Evolutionary conservation across 1,140 invertebrate genomes (phyloP), one percentile per base, ranked within the genome.

Genomic region (Zaprionus camerounensis): DNA sequence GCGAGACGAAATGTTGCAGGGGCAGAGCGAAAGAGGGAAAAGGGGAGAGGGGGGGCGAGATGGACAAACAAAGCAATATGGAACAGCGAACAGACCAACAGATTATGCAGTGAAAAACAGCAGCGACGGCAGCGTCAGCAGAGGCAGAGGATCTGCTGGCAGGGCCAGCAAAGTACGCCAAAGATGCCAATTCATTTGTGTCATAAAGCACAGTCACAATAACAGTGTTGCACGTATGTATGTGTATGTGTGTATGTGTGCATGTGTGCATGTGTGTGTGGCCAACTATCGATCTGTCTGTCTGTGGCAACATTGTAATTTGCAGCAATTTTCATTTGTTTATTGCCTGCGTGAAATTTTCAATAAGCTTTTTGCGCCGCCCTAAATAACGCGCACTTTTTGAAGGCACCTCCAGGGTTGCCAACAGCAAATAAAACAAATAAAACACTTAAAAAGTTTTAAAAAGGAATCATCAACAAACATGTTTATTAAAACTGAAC

Each of bases 181-280:
- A 87, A 88, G 84, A 87, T 87, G 78, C 78, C 81, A 78, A 87
- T 88, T 87, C 84, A 88, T 87, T 88, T 87, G 85, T 71, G 74
- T 78, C 84, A 87, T 81, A 84, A 81, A 87, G 67, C 80, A 75
- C 62, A 70, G 34, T 11, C 13, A 7, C 44, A 67, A 38, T 34
- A 61, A 51, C 31, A 55, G 36, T 58, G 15, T 38, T 24, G 38
- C 38, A 17, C 24, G 26, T n/a, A 69, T 70, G 51, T 46, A 67
- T 81, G n/a, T n/a, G 46, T 1, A 17, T 31, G 24, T 44, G 26
- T 68, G 38, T 57, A 63, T 76, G 71, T 53, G 61, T 38, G 46
- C 17, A 17, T 31, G 24, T 44, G 26, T 68, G 38, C 61, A 63
- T 76, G 71, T 53, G 61, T 38, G 59, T 31, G 28, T 83, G 68